Base-by-base conservation (phyloP, 2,797 vertebrate genomes). In the Kryptolebias ocellatus region DNA sequence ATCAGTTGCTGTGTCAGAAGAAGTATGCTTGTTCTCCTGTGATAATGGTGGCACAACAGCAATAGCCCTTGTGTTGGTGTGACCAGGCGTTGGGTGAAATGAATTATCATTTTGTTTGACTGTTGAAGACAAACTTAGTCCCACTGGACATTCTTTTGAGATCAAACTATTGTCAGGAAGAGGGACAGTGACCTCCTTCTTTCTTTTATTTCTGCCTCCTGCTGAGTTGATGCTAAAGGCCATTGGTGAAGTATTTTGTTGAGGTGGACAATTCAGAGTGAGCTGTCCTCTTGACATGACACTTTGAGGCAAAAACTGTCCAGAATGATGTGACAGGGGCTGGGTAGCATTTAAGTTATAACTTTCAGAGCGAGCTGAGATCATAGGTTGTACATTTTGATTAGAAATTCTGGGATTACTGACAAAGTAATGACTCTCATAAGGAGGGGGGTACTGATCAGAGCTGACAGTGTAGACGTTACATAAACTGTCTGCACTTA, bases 1-100 rank as follows among this genome's bases (percentile, higher is more conserved):
- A 10, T 46, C 34, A 28, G 49, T 29, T 64, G 34, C 15, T 0
- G 1, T 42, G 11, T 62, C 17, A 17, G 20, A 39, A 1, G 42
- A 52, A 2, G 18, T 12, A 8, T 52, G 0, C 2, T 0, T 4
- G 5, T 31, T 15, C 16, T 87, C 52, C 18, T 84, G 76, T 7
- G 83, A 81, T 73, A 93, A 57, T 9, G 93, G 93, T 14, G 79
- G 85, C 8, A 93, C 93, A 59, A 94, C 78, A 34, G 91, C 92
- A 67, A 93, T 66, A 24, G 83, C 89, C 83, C 75, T 90, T 0
- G 42, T 62, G 7, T 50, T 24, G 0, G 34, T 14, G 46, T 27
- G 5, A 53, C 60, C 59, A 52, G 83, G 67, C 11, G 73, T 64
- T 0, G 53, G 39, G 6, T 60, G 51, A 71, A 24, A 0, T 3